Evolutionary conservation across 2,888 invertebrate species (phyloP).

Genomic region (Pseudoips prasinana): DNA sequence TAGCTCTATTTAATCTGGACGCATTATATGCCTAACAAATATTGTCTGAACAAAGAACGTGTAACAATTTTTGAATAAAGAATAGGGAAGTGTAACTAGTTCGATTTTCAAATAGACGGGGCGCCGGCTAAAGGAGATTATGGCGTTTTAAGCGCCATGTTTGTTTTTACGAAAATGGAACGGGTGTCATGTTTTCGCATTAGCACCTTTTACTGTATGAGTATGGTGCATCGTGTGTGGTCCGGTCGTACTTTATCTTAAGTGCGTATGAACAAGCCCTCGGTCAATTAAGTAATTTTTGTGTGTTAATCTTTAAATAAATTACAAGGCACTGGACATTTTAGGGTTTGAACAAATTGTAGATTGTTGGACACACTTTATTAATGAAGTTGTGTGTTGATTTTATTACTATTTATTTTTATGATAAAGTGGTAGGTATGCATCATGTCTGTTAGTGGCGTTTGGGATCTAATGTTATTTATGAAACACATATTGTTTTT

Average conservation of each 20-base stretch:
- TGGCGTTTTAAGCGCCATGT: conserved; percentile 67
- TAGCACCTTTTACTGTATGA: conserved; percentile 77
- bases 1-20: conserved; percentile 51
- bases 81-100: conserved; percentile 60
- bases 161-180: conserved; percentile 70
- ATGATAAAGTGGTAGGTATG: too few species aligned
- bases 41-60: conserved; percentile 65
- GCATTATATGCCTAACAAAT: conserved; percentile 56
- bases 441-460: too few species aligned
- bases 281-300: conserved; percentile 26
- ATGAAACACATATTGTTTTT: too few species aligned
- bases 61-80: conserved; percentile 67
- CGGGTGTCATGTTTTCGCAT: conserved; percentile 67
- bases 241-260: conserved; percentile 30
- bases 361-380: too few species aligned
- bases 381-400: too few species aligned
- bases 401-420: too few species aligned
- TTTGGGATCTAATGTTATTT: too few species aligned
- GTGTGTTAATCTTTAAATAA: conserved; percentile 8
- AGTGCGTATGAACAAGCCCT: conserved; percentile 24
- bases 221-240: conserved; percentile 72
- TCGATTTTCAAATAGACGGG: conserved; percentile 62
- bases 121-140: conserved; percentile 73
- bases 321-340: too few species aligned
- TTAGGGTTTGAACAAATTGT: too few species aligned